These are phyloP conservation scores for Hesperophylax magnus DNA, from an alignment of 1,140 invertebrate genomes.

Conservation along the genomic window DNA sequence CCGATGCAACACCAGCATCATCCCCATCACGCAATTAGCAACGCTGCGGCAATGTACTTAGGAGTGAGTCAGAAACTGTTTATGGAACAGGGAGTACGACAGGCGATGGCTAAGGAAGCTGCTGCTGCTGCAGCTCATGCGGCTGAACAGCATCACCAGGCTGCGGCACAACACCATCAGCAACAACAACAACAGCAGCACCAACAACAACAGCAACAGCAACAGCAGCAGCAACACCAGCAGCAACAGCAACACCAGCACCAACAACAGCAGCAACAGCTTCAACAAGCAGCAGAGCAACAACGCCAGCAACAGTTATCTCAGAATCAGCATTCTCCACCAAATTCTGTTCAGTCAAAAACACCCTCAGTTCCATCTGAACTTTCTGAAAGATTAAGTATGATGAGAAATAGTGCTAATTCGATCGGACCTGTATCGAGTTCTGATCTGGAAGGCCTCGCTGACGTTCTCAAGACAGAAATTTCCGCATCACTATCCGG, in stretches of 20 bases:
- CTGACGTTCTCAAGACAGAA: conserved; percentile 91
- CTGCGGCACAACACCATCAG: conserved; percentile 69
- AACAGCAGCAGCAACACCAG: conserved; percentile 57
- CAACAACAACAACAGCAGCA: conserved; percentile 63
- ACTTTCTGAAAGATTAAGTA: conserved; percentile 76
- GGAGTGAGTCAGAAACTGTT: conserved; percentile 81
- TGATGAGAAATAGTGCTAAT: conserved; percentile 74
- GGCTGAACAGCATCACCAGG: conserved; percentile 72
- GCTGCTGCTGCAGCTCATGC: conserved; percentile 72
- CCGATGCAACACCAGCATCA: conserved; percentile 63
- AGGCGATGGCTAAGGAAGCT: conserved; percentile 75
- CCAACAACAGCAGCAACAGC: conserved; percentile 62
- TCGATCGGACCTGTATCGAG: conserved; percentile 77
- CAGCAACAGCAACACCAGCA: conserved; percentile 68
- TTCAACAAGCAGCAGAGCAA: conserved; percentile 64
- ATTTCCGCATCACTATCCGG: conserved; percentile 86
- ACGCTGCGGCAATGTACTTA: conserved; percentile 82
- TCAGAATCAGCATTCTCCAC: conserved; percentile 63
- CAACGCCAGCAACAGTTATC: conserved; percentile 66
- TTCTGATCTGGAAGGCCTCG: conserved; percentile 87
- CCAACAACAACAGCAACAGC: conserved; percentile 72
- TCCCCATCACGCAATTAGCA: conserved; percentile 72
- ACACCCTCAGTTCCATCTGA: conserved; percentile 72
- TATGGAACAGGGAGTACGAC: conserved; percentile 81
- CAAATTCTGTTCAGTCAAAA: conserved; percentile 64